These are phyloP conservation scores for Papilio polytes DNA, from an alignment of 1,140 invertebrate species.

Conservation along the genomic window DNA sequence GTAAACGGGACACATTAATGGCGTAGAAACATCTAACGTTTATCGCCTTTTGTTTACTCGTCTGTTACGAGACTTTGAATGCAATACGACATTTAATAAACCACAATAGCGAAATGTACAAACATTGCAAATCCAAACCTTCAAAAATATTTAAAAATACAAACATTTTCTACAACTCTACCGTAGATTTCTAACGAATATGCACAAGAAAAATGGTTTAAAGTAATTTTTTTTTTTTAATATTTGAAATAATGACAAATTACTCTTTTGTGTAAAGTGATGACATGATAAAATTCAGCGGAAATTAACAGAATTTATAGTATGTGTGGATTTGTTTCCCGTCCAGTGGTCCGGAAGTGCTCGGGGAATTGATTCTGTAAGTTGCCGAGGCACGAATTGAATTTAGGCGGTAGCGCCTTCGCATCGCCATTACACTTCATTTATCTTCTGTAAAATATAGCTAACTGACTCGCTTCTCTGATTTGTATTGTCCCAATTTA, in stretches of 20 bases:
- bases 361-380: conserved; percentile 29
- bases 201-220: no score
- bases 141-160: not conserved
- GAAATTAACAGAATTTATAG: conserved; percentile 1
- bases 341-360: conserved; percentile 14
- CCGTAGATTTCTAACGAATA: no score
- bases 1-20: not conserved
- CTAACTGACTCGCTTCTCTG: not conserved
- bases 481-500: conserved; percentile 3
- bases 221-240: no score
- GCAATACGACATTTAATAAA: not conserved
- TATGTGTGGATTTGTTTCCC: not conserved
- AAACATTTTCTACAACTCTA: no score
- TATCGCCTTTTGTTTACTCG: not conserved
- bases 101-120: not conserved
- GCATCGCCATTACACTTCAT: conserved; percentile 21
- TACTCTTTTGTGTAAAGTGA: not conserved
- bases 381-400: conserved; percentile 34
- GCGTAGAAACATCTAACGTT: not conserved
- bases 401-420: conserved; percentile 25
- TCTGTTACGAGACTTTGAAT: not conserved
- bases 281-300: not conserved
- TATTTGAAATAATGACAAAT: not conserved
- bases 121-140: not conserved
- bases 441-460: conserved; percentile 4